Evolutionary conservation across 2,113 vertebrate species (phyloP).

Genomic region (Sylvietta virens): DNA sequence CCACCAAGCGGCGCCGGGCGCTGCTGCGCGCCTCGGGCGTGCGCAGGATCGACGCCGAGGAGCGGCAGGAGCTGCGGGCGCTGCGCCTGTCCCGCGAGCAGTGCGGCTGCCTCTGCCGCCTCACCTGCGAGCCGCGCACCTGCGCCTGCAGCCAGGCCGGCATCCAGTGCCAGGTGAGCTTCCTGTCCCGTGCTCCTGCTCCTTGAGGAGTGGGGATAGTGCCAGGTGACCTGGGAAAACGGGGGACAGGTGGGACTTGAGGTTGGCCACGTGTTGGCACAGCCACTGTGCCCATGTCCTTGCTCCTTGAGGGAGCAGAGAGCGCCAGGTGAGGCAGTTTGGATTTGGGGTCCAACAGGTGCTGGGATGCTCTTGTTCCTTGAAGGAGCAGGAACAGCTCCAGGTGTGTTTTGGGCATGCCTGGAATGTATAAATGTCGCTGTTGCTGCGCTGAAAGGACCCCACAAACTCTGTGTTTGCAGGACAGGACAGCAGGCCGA

Average conservation of each 20-base stretch:
- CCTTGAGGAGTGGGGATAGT: background rate
- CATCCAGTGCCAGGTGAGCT: slow-evolving; percentile 72
- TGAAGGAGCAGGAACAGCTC: background rate
- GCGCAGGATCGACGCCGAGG: slow-evolving; percentile 89
- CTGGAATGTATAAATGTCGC: background rate
- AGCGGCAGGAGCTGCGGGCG: slow-evolving; percentile 90
- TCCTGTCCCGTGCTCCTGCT: background rate
- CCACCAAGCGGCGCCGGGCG: slow-evolving; percentile 90
- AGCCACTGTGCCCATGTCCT: fast-evolving
- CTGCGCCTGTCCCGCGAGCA: slow-evolving; percentile 95
- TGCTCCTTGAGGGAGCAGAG: background rate
- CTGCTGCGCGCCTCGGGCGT: slow-evolving; percentile 90
- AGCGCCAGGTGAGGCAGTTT: background rate
- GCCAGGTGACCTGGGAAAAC: slow-evolving; percentile 47
- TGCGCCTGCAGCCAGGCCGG: slow-evolving; percentile 97
- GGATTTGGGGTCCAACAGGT: fast-evolving
- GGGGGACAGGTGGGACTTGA: background rate
- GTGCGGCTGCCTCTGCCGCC: slow-evolving; percentile 92
- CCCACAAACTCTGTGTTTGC: no score
- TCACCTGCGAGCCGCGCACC: slow-evolving; percentile 93
- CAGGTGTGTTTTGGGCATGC: background rate
- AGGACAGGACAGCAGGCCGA: no score
- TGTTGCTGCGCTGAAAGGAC: no score
- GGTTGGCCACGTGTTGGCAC: fast-evolving
- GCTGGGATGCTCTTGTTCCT: background rate